Percentiles rank a stretch among this genome's conserved stretches.
Evolutionary conservation across 2,797 vertebrate species (phyloP).

Genomic region (Tokudaia tokunoshimensis): DNA sequence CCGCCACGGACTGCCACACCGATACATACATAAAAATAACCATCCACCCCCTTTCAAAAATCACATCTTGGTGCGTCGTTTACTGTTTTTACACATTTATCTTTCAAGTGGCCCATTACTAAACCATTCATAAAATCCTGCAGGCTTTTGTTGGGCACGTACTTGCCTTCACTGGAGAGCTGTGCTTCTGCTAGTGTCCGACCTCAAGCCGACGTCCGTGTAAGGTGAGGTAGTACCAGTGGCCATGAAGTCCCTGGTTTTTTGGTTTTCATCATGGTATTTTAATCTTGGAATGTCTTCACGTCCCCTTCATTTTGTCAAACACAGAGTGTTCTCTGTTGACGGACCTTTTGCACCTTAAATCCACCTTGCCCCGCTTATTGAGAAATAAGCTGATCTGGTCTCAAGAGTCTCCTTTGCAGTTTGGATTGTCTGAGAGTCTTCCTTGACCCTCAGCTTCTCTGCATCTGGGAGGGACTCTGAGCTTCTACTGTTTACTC

Average conservation of each 20-base stretch:
- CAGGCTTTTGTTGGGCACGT: neutral
- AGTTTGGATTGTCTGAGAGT: neutral
- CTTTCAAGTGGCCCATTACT: neutral
- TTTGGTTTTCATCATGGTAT: neutral
- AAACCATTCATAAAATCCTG: neutral
- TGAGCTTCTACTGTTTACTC: neutral
- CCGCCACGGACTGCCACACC: neutral
- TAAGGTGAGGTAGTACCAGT: neutral
- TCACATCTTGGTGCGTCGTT: neutral
- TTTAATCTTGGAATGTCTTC: neutral
- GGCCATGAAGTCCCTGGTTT: neutral
- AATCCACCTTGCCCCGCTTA: neutral
- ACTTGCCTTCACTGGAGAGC: neutral
- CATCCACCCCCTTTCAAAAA: neutral
- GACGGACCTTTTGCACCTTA: neutral
- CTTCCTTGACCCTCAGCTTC: neutral
- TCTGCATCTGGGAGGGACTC: neutral
- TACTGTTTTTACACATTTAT: neutral
- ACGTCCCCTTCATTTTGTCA: neutral
- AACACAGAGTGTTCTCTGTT: neutral
- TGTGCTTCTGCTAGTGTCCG: too few relatives aligned
- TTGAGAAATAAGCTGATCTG: neutral
- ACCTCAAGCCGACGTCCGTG: neutral
- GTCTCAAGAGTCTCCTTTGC: neutral
- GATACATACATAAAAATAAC: neutral